Evolutionary conservation across 1,140 invertebrate species (phyloP).

Genomic region (Anagrus nilaparvatae): DNA sequence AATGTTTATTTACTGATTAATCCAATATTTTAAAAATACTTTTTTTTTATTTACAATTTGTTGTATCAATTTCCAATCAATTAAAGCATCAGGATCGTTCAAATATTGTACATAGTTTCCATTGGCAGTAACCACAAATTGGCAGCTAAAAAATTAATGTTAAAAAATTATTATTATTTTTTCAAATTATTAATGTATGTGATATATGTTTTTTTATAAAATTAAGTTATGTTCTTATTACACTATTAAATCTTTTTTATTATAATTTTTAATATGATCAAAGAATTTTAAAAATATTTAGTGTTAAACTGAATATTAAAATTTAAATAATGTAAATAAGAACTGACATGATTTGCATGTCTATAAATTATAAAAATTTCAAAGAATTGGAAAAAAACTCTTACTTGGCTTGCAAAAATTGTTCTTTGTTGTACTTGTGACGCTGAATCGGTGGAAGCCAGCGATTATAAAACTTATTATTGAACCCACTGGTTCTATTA

Average conservation of each 20-base stretch:
- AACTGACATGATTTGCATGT: neutral
- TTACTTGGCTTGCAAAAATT: slow-evolving; percentile 89
- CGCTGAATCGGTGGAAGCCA: slow-evolving; percentile 42
- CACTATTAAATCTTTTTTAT: too few species aligned
- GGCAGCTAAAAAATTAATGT: slow-evolving; percentile 64
- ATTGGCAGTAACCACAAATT: slow-evolving; percentile 79
- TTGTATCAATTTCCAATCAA: slow-evolving; percentile 86
- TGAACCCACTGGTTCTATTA: slow-evolving; percentile 24
- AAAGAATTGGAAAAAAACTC: slow-evolving; percentile 9
- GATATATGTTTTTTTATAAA: too few species aligned
- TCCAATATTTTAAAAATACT: slow-evolving; percentile 1
- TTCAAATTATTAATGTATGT: neutral
- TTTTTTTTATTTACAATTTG: slow-evolving; percentile 65
- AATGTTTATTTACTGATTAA: slow-evolving; percentile 8
- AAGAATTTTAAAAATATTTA: too few species aligned
- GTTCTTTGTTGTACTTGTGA: slow-evolving; percentile 80
- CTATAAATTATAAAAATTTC: neutral
- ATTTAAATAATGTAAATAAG: neutral
- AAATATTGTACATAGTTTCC: slow-evolving; percentile 69
- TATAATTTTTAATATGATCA: too few species aligned
- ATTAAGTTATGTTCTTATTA: too few species aligned
- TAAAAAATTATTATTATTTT: slow-evolving; percentile 10
- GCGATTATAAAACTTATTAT: slow-evolving; percentile 34
- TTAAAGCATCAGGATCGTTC: slow-evolving; percentile 74
- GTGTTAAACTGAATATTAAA: too few species aligned